phyloP scores from a whole-genome alignment of 2,888 invertebrate genomes.

The Apamea crenata region DNA sequence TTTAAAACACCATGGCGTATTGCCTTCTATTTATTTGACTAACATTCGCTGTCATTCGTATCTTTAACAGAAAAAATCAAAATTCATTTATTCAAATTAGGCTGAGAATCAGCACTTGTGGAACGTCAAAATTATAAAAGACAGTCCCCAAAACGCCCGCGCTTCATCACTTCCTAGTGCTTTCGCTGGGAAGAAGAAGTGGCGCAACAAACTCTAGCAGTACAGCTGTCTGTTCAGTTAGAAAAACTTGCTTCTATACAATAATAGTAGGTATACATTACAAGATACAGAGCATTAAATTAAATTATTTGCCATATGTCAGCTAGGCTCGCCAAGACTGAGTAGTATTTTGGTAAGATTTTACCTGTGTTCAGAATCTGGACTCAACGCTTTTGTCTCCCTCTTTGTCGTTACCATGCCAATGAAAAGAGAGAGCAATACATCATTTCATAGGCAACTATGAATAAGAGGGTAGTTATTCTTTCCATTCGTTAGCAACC shows the following conservation, averaged over 20 bases:
- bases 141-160: not conserved
- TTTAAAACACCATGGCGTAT: not conserved
- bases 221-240: not conserved
- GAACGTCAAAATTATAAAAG: not conserved
- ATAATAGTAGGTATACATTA: too few species aligned
- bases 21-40: not conserved
- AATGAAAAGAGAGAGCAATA: not conserved
- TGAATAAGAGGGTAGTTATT: constrained; percentile 4
- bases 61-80: not conserved
- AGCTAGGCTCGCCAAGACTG: not conserved
- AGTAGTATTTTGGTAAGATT: not conserved
- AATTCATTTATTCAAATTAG: not conserved
- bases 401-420: not conserved
- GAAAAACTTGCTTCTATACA: not conserved
- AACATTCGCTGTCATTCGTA: not conserved
- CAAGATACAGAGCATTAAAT: too few species aligned
- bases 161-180: not conserved
- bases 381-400: not conserved
- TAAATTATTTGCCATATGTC: not conserved
- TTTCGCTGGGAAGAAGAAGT: not conserved
- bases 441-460: not conserved
- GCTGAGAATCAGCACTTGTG: not conserved
- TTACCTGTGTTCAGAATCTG: not conserved
- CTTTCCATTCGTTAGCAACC: constrained; percentile 21
- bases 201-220: not conserved